A percentile compares a stretch with the other conserved stretches of the same genome.
Conservation (phyloP, 2,113 vertebrate genomes). For the Antigone vipio region DNA sequence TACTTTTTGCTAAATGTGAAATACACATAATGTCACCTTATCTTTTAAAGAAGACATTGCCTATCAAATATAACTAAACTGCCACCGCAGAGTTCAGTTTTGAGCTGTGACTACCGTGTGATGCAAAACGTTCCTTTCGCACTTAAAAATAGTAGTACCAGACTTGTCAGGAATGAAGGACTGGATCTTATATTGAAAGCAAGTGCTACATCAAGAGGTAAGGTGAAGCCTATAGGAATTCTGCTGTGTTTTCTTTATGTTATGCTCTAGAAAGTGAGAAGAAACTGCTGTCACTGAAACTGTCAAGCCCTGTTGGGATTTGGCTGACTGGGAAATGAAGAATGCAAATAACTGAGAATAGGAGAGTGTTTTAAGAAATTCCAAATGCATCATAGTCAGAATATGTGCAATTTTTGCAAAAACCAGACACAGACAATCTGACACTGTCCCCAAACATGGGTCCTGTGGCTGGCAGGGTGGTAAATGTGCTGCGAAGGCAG, state of each 20-base stretch:
- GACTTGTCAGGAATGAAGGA: background rate
- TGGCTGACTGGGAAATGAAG: background rate
- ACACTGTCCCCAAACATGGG: background rate
- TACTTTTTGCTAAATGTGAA: background rate
- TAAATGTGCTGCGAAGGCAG: background rate
- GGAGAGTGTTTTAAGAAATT: background rate
- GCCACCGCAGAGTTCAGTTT: background rate
- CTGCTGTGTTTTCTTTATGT: background rate
- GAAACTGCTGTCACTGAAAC: background rate
- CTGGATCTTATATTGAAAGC: background rate
- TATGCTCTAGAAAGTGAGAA: background rate
- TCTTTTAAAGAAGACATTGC: background rate
- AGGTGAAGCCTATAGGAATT: background rate
- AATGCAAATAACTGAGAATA: background rate
- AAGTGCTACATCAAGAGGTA: background rate
- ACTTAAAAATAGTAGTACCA: background rate
- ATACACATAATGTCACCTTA: background rate
- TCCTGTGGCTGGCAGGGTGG: background rate
- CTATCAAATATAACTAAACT: background rate
- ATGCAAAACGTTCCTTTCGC: background rate
- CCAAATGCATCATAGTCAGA: background rate
- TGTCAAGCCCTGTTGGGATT: background rate
- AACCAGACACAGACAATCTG: background rate
- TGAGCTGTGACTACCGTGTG: background rate
- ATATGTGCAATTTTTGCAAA: background rate